Conservation (phyloP, 1,140 invertebrate genomes). For the Lepidotrigona ventralis region DNA sequence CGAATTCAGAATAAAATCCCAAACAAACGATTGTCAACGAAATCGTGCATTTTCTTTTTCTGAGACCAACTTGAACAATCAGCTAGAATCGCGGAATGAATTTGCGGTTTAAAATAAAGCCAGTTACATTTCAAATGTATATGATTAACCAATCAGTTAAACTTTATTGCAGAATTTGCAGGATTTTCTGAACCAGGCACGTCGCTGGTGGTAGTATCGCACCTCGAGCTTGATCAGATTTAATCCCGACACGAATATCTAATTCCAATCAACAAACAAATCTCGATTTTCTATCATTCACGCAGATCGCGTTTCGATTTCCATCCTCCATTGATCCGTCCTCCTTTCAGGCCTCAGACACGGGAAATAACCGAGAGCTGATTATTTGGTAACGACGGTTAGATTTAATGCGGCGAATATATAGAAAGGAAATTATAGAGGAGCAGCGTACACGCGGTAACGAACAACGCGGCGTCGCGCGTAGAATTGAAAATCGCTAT, state of each 20-base stretch:
- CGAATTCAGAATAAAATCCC: too few relatives aligned
- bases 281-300: conserved; percentile 3
- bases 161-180: too few relatives aligned
- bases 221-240: too few relatives aligned
- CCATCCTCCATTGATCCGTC: background rate
- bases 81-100: too few relatives aligned
- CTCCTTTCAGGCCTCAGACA: background rate
- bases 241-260: background rate
- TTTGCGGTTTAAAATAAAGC: too few relatives aligned
- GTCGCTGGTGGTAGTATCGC: too few relatives aligned
- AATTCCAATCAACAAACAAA: background rate
- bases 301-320: background rate
- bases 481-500: conserved; percentile 37
- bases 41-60: too few relatives aligned
- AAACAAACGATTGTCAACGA: too few relatives aligned
- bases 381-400: background rate
- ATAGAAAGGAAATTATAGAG: conserved; percentile 22
- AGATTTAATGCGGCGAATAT: conserved; percentile 30
- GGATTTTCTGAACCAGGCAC: too few relatives aligned
- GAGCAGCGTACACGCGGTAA: background rate
- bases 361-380: conserved; percentile 4
- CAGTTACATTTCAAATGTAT: too few relatives aligned
- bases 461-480: conserved; percentile 9
- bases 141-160: too few relatives aligned
- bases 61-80: too few relatives aligned